These are phyloP conservation scores for Zootermopsis nevadensis DNA, from an alignment of 2,888 invertebrate genomes.

Conservation along the genomic window DNA sequence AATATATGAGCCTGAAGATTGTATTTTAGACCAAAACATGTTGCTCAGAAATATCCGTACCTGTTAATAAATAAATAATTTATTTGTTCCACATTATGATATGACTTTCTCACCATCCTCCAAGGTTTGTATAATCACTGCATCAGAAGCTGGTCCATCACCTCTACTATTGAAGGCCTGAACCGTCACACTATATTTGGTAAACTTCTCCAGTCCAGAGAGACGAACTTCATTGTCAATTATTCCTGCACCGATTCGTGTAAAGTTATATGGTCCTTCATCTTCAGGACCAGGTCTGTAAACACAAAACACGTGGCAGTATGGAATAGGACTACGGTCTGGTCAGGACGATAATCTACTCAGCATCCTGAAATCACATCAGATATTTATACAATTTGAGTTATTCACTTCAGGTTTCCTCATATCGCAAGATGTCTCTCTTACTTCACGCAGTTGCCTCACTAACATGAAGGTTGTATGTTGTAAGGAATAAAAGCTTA, in stretches of 20 bases:
- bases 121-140: slow-evolving; percentile 55
- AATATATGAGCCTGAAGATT: no score
- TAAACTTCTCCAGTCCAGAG: slow-evolving; percentile 56
- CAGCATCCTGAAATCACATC: neutral
- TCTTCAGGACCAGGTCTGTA: slow-evolving; percentile 38
- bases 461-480: no score
- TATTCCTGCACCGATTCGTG: slow-evolving; percentile 51
- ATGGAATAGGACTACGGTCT: neutral
- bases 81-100: no score
- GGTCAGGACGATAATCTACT: neutral
- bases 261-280: slow-evolving; percentile 51
- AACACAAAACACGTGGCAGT: neutral
- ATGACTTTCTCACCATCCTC: slow-evolving; percentile 55
- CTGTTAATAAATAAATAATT: no score
- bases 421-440: no score
- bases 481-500: no score
- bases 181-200: slow-evolving; percentile 57
- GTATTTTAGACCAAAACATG: no score
- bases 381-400: no score
- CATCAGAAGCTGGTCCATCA: slow-evolving; percentile 57
- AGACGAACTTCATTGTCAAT: slow-evolving; percentile 50
- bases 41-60: no score
- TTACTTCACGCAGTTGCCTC: no score
- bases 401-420: neutral
- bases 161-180: slow-evolving; percentile 59